Evolutionary conservation across 2,113 vertebrate species (phyloP).

Genomic region (Salvelinus sp.): DNA sequence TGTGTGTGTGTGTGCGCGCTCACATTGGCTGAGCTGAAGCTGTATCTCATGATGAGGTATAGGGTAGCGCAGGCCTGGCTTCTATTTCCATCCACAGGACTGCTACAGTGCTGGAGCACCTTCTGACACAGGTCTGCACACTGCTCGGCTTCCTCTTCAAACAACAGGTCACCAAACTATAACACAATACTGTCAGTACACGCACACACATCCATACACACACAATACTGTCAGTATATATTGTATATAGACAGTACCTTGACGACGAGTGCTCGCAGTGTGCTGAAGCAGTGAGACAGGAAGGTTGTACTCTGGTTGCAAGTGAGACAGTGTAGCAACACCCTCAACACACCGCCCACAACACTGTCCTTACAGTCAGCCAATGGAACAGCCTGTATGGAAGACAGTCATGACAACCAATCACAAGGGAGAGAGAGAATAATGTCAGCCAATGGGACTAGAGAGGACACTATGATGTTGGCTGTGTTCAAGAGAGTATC

Average conservation of each 20-base stretch:
- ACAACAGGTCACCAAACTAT: conserved; percentile 91
- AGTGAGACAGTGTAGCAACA: conserved; percentile 92
- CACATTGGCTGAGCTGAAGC: conserved; percentile 91
- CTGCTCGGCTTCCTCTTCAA: conserved; percentile 97
- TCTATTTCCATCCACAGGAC: conserved; percentile 85
- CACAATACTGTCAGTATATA: not conserved
- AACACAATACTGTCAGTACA: not conserved
- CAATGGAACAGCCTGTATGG: conserved; percentile 73
- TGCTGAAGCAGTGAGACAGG: conserved; percentile 91
- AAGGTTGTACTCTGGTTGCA: conserved; percentile 93
- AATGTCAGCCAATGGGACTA: not conserved
- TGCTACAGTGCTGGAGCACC: conserved; percentile 95
- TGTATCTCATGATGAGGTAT: conserved; percentile 97
- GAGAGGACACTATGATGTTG: no score
- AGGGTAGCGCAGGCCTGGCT: conserved; percentile 94
- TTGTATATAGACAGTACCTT: conserved; percentile 77
- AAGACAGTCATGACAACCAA: conserved; percentile 7
- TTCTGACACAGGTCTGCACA: conserved; percentile 95
- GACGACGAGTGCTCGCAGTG: conserved; percentile 86
- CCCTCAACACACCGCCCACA: conserved; percentile 87
- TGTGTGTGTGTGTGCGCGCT: conserved; percentile 49
- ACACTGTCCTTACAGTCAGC: conserved; percentile 90
- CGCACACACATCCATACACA: conserved; percentile 18
- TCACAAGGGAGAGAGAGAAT: not conserved
- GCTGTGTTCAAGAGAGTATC: no score